These are phyloP conservation scores for Drosophila micromelanica DNA, from an alignment of 1,140 invertebrate species.

Conservation along the genomic window DNA sequence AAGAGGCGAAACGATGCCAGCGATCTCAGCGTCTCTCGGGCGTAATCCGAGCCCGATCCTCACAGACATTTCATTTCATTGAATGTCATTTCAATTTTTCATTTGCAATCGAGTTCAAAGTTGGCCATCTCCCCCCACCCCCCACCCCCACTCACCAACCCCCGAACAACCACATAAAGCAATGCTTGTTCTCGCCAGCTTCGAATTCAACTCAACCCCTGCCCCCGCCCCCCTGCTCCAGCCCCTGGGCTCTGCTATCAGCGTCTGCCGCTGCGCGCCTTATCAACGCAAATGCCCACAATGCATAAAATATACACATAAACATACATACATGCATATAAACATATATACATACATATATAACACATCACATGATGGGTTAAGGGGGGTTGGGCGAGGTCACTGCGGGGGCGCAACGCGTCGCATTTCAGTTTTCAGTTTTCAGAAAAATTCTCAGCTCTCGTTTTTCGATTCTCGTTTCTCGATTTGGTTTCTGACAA, in stretches of 20 bases:
- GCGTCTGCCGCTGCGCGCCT: conserved; percentile 8
- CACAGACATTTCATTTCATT: conserved; percentile 76
- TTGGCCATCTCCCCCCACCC: neutral
- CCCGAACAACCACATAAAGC: conserved; percentile 26
- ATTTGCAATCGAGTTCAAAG: conserved; percentile 39
- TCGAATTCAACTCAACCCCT: neutral
- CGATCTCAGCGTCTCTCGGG: neutral
- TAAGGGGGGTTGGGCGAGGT: neutral
- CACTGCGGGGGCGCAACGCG: conserved; percentile 20
- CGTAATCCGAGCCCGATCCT: conserved; percentile 27
- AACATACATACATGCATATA: too few species aligned
- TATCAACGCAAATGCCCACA: conserved; percentile 66
- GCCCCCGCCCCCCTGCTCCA: neutral
- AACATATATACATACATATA: neutral
- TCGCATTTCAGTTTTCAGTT: conserved; percentile 15
- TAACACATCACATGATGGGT: neutral
- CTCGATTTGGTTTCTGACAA: conserved; percentile 31
- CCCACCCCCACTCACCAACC: neutral
- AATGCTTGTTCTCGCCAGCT: conserved; percentile 33
- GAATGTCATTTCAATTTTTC: conserved; percentile 63
- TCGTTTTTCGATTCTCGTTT: conserved; percentile 4
- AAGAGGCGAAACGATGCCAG: neutral
- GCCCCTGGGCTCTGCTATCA: conserved; percentile 45
- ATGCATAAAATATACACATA: conserved; percentile 50
- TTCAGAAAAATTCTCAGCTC: conserved; percentile 19